Conservation (phyloP, 2,797 vertebrate genomes). For the Spizella passerina region DNA sequence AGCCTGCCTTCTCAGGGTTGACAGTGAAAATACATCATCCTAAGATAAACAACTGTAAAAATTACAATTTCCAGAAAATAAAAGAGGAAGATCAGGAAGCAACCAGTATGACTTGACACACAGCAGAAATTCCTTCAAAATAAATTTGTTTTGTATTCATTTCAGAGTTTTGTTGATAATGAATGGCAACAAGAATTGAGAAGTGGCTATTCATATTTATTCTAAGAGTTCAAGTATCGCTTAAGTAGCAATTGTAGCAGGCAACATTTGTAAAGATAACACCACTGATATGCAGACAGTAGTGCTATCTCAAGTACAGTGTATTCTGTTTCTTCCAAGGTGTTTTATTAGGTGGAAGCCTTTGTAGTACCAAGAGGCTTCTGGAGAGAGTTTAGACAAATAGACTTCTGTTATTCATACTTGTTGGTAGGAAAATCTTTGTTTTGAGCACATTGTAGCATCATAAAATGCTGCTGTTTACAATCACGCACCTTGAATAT, state of each 20-base stretch:
- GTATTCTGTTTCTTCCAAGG: background rate
- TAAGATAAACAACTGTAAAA: background rate
- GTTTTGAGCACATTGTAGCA: background rate
- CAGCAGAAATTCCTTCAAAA: constrained; percentile 3
- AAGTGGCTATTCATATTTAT: constrained; percentile 32
- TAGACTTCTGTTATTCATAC: constrained; percentile 4
- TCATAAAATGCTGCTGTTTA: constrained; percentile 25
- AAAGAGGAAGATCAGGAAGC: background rate
- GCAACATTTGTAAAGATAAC: constrained; percentile 12
- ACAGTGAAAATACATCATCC: background rate
- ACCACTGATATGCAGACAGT: background rate
- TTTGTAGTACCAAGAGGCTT: constrained; percentile 17
- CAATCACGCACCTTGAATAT: background rate
- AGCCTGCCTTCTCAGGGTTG: background rate
- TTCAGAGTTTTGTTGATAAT: background rate
- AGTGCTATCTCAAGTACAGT: background rate
- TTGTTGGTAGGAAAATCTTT: background rate
- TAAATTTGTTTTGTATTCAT: constrained; percentile 1
- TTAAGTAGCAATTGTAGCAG: background rate
- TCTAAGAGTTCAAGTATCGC: background rate
- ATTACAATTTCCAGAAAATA: background rate
- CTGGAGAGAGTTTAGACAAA: constrained; percentile 36
- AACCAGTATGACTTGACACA: background rate
- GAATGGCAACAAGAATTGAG: background rate
- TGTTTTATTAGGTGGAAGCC: background rate